A percentile compares a stretch with the other conserved stretches of the same genome.
Evolutionary conservation across 35 echinoderm and acorn worm genomes (phyloP).

Genomic region (Patiria miniata): DNA sequence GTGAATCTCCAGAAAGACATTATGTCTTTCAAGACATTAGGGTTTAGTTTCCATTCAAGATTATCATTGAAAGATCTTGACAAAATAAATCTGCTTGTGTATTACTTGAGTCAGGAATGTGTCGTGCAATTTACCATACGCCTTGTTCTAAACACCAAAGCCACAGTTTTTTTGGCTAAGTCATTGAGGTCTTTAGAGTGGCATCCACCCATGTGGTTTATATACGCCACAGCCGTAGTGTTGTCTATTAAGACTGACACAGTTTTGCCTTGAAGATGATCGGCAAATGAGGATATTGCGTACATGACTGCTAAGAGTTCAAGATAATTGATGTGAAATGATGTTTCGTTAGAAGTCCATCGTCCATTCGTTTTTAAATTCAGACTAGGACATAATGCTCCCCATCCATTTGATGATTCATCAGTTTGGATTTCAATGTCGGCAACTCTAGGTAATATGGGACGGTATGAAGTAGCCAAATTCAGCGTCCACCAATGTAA

Average conservation of each 20-base stretch:
- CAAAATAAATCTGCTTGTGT: not conserved
- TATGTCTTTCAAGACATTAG: not conserved
- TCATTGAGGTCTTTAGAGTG: not conserved
- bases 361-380: not conserved
- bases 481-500: slow-evolving; percentile 26
- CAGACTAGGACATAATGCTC: not conserved
- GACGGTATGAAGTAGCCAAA: not conserved
- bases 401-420: not conserved
- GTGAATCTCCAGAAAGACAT: not conserved
- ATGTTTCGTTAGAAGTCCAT: not conserved
- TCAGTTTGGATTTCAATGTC: not conserved
- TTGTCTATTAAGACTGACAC: slow-evolving; percentile 27
- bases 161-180: slow-evolving; percentile 12
- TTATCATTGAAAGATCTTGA: not conserved
- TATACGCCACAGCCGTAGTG: slow-evolving; percentile 20
- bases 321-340: slow-evolving; percentile 22
- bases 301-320: slow-evolving; percentile 47
- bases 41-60: too few species aligned
- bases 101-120: slow-evolving; percentile 20
- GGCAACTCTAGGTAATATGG: not conserved
- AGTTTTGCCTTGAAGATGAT: not conserved
- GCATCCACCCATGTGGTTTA: slow-evolving; percentile 37
- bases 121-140: not conserved
- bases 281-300: not conserved
- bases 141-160: slow-evolving; percentile 3